Evolutionary conservation across 1,140 invertebrate species (phyloP).

Genomic region (Drosophila orena): DNA sequence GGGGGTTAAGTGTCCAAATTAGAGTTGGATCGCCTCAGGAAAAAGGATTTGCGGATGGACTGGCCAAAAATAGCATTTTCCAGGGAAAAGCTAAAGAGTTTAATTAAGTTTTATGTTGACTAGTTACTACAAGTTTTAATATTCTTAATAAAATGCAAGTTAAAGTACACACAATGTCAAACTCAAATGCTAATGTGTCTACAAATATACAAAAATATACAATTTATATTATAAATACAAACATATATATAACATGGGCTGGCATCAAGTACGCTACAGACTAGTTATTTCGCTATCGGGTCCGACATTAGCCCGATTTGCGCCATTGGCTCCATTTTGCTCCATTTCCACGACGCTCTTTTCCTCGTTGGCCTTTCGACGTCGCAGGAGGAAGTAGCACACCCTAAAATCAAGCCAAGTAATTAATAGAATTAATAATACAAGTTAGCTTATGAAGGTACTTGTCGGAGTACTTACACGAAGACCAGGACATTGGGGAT

Average conservation of each 20-base stretch:
- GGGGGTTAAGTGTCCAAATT: slow-evolving; percentile 2
- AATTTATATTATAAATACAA: slow-evolving; percentile 43
- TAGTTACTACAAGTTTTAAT: background rate
- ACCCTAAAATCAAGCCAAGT: slow-evolving; percentile 28
- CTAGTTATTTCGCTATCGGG: slow-evolving; percentile 78
- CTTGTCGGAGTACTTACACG: slow-evolving; percentile 55
- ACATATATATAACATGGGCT: slow-evolving; percentile 23
- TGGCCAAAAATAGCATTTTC: slow-evolving; percentile 29
- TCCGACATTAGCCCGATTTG: slow-evolving; percentile 28
- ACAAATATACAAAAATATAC: slow-evolving; percentile 28
- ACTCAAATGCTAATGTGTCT: background rate
- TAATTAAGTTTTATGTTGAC: background rate
- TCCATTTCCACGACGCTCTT: slow-evolving; percentile 54
- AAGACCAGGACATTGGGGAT: slow-evolving; percentile 80
- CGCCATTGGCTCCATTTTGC: slow-evolving; percentile 45
- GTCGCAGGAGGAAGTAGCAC: slow-evolving; percentile 66
- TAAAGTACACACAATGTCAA: too few relatives aligned
- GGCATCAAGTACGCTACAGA: slow-evolving; percentile 56
- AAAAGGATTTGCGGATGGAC: slow-evolving; percentile 14
- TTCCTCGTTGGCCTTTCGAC: slow-evolving; percentile 48
- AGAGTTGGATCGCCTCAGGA: background rate
- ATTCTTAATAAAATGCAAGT: too few relatives aligned
- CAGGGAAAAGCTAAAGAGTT: background rate
- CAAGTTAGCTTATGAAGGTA: background rate
- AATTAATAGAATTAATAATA: background rate